phyloP scores from a whole-genome alignment of 2,888 invertebrate genomes.

The Tetragonula carbonaria region DNA sequence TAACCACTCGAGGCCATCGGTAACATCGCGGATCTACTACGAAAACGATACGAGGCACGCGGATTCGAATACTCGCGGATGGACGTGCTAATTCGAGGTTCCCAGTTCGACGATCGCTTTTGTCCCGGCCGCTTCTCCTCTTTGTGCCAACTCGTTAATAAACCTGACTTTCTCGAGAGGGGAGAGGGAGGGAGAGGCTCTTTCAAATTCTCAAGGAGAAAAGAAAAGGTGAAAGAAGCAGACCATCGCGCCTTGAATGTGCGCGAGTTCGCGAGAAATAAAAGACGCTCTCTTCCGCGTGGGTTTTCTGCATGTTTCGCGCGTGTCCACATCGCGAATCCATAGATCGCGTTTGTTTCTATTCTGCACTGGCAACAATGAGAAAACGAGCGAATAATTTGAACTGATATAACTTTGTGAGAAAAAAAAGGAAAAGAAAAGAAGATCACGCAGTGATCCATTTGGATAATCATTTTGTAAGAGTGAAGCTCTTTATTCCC shows the following conservation, averaged over 20 bases:
- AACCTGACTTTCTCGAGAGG: slow-evolving; percentile 23
- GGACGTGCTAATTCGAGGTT: slow-evolving; percentile 32
- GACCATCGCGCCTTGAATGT: not conserved
- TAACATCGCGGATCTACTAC: not conserved
- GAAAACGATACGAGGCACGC: not conserved
- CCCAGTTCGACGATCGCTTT: slow-evolving; percentile 43
- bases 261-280: not conserved
- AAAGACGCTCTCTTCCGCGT: not conserved
- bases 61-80: slow-evolving; percentile 21
- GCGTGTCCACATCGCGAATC: slow-evolving; percentile 40
- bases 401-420: too few species aligned
- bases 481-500: too few species aligned
- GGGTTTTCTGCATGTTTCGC: not conserved
- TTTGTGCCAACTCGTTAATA: slow-evolving; percentile 54
- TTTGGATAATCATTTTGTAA: too few species aligned
- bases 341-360: not conserved
- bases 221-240: slow-evolving; percentile 13
- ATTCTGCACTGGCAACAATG: too few species aligned
- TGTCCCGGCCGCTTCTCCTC: slow-evolving; percentile 22
- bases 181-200: not conserved
- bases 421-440: too few species aligned
- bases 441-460: too few species aligned
- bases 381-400: too few species aligned
- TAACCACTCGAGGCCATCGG: slow-evolving; percentile 33
- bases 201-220: slow-evolving; percentile 24